phyloP scores from a whole-genome alignment of 2,888 invertebrate species.

The Sicus ferrugineus region DNA sequence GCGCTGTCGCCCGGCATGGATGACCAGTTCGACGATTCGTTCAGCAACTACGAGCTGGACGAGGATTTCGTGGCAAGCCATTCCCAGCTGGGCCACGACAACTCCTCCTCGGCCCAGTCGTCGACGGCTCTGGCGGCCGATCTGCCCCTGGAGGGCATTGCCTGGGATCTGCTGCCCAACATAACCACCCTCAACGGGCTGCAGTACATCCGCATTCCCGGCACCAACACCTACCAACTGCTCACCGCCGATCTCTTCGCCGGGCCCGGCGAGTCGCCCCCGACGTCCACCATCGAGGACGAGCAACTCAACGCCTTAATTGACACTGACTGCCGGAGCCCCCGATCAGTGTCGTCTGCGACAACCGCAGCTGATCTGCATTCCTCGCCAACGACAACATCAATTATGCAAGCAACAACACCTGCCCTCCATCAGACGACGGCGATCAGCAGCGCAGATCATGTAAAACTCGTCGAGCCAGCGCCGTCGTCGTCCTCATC shows the following conservation, averaged over 20 bases:
- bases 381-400: conserved; percentile 41
- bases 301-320: conserved; percentile 69
- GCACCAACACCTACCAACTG: conserved; percentile 72
- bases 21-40: conserved; percentile 54
- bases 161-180: conserved; percentile 62
- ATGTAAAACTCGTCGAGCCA: conserved; percentile 47
- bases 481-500: conserved; percentile 28
- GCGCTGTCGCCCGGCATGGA: conserved; percentile 48
- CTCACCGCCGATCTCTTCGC: conserved; percentile 70
- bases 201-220: conserved; percentile 70
- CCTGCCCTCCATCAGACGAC: conserved; percentile 39
- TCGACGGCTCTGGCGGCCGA: too few relatives aligned
- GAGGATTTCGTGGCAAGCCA: conserved; percentile 42
- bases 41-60: conserved; percentile 57
- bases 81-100: background rate
- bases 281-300: conserved; percentile 62
- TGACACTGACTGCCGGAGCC: conserved; percentile 64
- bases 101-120: conserved; percentile 19
- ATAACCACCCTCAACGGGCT: conserved; percentile 65
- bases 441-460: conserved; percentile 45
- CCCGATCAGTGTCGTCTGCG: conserved; percentile 44
- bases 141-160: background rate
- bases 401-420: conserved; percentile 38
- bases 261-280: conserved; percentile 50
- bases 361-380: conserved; percentile 40